Evolutionary conservation across 2,888 invertebrate genomes (phyloP).

Genomic region (Pecten maximus): DNA sequence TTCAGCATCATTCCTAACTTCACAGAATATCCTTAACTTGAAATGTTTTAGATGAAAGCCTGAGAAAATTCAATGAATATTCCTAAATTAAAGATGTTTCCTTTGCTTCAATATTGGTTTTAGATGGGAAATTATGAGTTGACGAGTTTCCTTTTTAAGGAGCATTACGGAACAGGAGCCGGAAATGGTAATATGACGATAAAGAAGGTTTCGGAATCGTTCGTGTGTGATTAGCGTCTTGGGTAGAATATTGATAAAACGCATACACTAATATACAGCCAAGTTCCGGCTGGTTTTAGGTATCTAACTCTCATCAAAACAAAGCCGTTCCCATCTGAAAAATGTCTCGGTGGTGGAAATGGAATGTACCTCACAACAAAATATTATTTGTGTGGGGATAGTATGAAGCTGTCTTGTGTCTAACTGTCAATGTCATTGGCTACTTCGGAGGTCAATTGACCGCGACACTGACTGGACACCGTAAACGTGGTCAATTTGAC

Average conservation of each 20-base stretch:
- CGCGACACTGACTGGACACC: slow-evolving; percentile 3
- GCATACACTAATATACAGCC: neutral
- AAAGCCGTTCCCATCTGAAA: neutral
- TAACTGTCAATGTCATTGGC: slow-evolving; percentile 31
- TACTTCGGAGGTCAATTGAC: slow-evolving; percentile 35
- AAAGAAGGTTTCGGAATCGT: neutral
- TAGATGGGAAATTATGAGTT: too few species aligned
- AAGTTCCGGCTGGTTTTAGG: neutral
- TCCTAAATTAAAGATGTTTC: too few species aligned
- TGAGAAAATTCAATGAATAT: too few species aligned
- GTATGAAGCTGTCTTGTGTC: slow-evolving; percentile 22
- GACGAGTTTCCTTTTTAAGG: too few species aligned
- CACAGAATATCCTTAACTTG: too few species aligned
- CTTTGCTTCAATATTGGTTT: too few species aligned
- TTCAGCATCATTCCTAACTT: too few species aligned
- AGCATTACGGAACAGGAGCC: too few species aligned
- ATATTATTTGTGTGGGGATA: neutral
- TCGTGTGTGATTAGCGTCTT: neutral
- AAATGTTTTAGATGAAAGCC: too few species aligned
- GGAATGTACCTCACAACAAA: neutral
- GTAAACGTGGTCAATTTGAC: slow-evolving; percentile 31
- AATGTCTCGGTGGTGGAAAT: neutral
- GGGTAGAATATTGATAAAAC: neutral
- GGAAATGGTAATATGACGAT: too few species aligned
- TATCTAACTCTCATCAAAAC: neutral